Conservation (phyloP, 1,140 invertebrate genomes). For the Drosophila athabasca region DNA sequence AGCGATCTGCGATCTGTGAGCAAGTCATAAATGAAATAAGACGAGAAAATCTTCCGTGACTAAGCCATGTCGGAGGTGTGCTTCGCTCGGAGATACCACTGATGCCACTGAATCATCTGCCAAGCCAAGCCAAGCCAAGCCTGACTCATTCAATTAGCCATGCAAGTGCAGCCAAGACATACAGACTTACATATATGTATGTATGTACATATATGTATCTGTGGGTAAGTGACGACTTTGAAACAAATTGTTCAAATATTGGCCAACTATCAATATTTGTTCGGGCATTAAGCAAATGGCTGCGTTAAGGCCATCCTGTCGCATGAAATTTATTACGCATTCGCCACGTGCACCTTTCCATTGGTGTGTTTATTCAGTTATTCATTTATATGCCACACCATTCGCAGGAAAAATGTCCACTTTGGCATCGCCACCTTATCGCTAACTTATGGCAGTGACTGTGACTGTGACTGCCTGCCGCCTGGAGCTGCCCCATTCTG, state of each 20-base stretch:
- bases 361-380: constrained; percentile 21
- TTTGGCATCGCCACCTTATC: constrained; percentile 28
- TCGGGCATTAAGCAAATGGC: constrained; percentile 61
- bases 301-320: constrained; percentile 41
- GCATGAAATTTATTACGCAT: constrained; percentile 64
- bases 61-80: constrained; percentile 31
- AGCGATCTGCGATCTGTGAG: not conserved
- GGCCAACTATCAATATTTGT: constrained; percentile 56
- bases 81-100: not conserved
- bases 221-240: constrained; percentile 35
- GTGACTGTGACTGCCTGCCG: constrained; percentile 13
- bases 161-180: no score
- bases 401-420: constrained; percentile 3
- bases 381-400: constrained; percentile 42
- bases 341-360: constrained; percentile 56
- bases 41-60: constrained; percentile 29
- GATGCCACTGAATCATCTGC: constrained; percentile 40
- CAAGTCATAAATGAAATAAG: constrained; percentile 15
- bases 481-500: not conserved
- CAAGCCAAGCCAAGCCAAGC: not conserved
- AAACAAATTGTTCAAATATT: constrained; percentile 71
- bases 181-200: not conserved
- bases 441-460: constrained; percentile 31
- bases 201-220: not conserved
- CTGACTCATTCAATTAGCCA: no score